These are phyloP conservation scores for Campoplex capitator DNA, from an alignment of 2,888 invertebrate species.

Conservation along the genomic window DNA sequence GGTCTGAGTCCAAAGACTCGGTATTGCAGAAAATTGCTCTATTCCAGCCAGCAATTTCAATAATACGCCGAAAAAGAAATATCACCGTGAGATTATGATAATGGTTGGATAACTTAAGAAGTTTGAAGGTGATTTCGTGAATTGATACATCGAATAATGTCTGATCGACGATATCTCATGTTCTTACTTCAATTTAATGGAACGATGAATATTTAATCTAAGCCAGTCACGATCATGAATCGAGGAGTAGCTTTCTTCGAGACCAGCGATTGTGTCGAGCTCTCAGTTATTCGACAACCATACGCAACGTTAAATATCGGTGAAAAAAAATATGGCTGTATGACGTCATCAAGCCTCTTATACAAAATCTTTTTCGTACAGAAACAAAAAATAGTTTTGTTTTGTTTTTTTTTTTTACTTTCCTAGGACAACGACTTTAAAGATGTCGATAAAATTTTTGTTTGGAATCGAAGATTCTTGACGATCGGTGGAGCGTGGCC, in stretches of 20 bases:
- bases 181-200: constrained; percentile 14
- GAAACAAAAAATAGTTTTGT: not conserved
- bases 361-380: not conserved
- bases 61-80: not conserved
- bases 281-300: constrained; percentile 41
- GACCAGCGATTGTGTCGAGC: constrained; percentile 5
- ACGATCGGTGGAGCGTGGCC: constrained; percentile 69
- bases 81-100: constrained; percentile 38
- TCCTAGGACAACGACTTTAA: constrained; percentile 56
- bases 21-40: not conserved
- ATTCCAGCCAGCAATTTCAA: constrained; percentile 8
- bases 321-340: constrained; percentile 42
- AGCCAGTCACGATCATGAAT: constrained; percentile 18
- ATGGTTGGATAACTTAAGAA: constrained; percentile 31
- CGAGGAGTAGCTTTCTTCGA: constrained; percentile 52
- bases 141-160: constrained; percentile 53
- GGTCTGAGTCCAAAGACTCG: not conserved
- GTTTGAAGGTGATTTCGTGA: constrained; percentile 24
- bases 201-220: constrained; percentile 41
- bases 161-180: not conserved
- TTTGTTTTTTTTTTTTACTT: not conserved
- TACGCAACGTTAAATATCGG: constrained; percentile 17
- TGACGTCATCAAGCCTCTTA: constrained; percentile 3
- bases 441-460: constrained; percentile 47
- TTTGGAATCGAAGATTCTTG: constrained; percentile 66